These are phyloP conservation scores for Catocala fraxini DNA, from an alignment of 2,888 invertebrate species.

Conservation along the genomic window DNA sequence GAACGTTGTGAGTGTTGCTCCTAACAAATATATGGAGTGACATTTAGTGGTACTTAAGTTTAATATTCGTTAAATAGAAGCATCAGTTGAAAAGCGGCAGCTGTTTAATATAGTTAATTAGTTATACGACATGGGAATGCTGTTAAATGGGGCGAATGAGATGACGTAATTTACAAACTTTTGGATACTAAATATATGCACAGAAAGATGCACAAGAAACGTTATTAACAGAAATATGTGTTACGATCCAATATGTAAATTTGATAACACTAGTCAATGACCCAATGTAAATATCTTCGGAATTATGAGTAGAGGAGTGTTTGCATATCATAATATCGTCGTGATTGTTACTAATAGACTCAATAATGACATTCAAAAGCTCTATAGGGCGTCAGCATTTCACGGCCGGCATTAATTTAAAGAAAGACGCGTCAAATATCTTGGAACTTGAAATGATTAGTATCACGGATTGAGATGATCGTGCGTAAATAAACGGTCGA, in stretches of 20 bases:
- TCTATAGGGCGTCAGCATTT: constrained; percentile 31
- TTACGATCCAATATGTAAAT: constrained; percentile 20
- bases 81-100: constrained; percentile 77
- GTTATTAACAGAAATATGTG: constrained; percentile 5
- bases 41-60: constrained; percentile 81
- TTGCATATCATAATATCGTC: constrained; percentile 21
- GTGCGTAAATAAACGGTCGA: constrained; percentile 81
- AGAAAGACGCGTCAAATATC: constrained; percentile 42
- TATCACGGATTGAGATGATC: constrained; percentile 69
- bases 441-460: constrained; percentile 43
- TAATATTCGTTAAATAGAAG: constrained; percentile 76
- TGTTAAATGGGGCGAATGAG: constrained; percentile 46
- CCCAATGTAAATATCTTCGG: constrained; percentile 37
- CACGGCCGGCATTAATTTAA: constrained; percentile 32
- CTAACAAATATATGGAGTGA: constrained; percentile 79
- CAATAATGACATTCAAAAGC: constrained; percentile 9
- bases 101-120: constrained; percentile 80
- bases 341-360: constrained; percentile 20
- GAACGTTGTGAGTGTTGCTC: constrained; percentile 65
- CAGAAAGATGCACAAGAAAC: background rate
- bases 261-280: constrained; percentile 18
- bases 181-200: constrained; percentile 38
- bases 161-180: constrained; percentile 53
- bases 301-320: constrained; percentile 12
- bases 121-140: constrained; percentile 63